These are phyloP conservation scores for Parambassis ranga DNA, from an alignment of 2,797 vertebrate species.

Conservation along the genomic window DNA sequence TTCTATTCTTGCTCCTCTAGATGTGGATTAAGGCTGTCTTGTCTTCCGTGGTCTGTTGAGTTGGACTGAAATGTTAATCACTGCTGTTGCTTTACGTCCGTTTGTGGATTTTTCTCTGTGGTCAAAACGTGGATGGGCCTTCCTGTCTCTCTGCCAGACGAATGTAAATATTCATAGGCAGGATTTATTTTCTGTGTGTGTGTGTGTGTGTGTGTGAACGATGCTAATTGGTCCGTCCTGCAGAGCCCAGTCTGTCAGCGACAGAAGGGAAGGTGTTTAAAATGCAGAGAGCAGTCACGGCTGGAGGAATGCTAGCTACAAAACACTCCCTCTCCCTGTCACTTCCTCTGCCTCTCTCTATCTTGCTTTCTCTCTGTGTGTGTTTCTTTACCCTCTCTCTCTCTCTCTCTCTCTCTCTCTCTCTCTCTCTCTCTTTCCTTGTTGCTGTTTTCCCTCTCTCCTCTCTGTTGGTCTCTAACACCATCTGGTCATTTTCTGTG, in stretches of 20 bases:
- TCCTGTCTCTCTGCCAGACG: background rate
- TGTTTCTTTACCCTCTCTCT: background rate
- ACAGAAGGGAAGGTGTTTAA: constrained; percentile 73
- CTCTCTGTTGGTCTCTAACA: background rate
- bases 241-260: constrained; percentile 42
- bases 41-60: background rate
- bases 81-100: background rate
- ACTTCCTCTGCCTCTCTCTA: background rate
- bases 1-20: background rate
- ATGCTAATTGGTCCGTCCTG: constrained; percentile 59
- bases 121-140: background rate
- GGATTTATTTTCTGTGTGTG: constrained; percentile 7
- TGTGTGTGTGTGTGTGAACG: constrained; percentile 7
- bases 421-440: background rate
- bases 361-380: background rate
- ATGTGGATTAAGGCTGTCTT: background rate
- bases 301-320: constrained; percentile 64
- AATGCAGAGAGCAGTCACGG: constrained; percentile 71
- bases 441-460: background rate
- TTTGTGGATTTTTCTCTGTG: background rate
- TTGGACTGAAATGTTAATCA: background rate
- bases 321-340: background rate
- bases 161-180: constrained; percentile 12
- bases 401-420: too few relatives aligned
- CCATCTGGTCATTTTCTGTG: constrained; percentile 65